Percentiles rank a stretch among this genome's conserved stretches.
These are phyloP conservation scores for Campoplex capitator DNA, from an alignment of 2,888 invertebrate genomes.

Conservation along the genomic window DNA sequence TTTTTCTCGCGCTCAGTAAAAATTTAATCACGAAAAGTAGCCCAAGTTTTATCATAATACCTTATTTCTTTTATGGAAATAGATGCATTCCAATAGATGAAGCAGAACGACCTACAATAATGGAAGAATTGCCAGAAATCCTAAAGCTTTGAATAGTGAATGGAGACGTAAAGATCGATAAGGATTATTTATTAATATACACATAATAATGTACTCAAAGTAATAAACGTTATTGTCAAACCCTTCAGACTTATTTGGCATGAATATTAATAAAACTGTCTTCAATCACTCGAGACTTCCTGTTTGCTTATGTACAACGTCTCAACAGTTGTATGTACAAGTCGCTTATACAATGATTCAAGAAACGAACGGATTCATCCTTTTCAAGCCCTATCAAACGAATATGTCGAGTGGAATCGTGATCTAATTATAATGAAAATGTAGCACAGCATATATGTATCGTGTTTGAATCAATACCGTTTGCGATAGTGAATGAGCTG, in stretches of 20 bases:
- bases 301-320: neutral
- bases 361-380: slow-evolving; percentile 15
- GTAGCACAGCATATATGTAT: neutral
- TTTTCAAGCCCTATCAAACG: slow-evolving; percentile 30
- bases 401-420: slow-evolving; percentile 9
- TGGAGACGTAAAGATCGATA: neutral
- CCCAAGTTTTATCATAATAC: too few relatives aligned
- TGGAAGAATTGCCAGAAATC: neutral
- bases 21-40: neutral
- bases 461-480: slow-evolving; percentile 18
- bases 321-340: slow-evolving; percentile 12
- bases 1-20: neutral
- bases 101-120: too few relatives aligned
- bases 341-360: slow-evolving; percentile 28
- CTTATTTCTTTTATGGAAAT: too few relatives aligned
- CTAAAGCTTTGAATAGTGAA: too few relatives aligned
- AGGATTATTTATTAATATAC: neutral
- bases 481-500: neutral
- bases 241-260: neutral
- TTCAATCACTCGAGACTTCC: slow-evolving; percentile 11
- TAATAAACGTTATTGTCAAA: neutral
- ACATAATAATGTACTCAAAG: neutral
- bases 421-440: slow-evolving; percentile 15
- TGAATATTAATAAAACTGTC: neutral
- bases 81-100: neutral